Evolutionary conservation across 2,113 vertebrate species (phyloP).

Genomic region (Oceanodroma tethys): DNA sequence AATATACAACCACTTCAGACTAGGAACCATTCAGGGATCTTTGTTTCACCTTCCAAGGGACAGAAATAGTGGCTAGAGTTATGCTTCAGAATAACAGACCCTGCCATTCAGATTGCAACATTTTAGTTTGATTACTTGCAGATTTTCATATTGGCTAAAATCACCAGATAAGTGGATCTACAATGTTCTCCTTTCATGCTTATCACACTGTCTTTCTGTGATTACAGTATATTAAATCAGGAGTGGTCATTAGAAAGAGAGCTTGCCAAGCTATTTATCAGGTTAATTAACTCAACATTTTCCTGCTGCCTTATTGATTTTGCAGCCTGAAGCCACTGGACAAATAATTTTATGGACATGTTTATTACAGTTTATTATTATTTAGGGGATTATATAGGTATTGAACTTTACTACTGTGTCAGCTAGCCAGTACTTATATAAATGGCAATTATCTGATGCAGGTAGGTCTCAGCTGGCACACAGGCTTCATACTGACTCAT

Average conservation of each 20-base stretch:
- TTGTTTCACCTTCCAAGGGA: not conserved
- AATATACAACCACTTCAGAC: not conserved
- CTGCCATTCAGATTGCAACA: not conserved
- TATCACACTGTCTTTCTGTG: not conserved
- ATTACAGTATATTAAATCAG: not conserved
- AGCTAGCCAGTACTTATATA: not conserved
- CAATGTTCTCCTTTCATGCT: not conserved
- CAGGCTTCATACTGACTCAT: not conserved
- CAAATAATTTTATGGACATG: not conserved
- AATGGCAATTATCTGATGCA: not conserved
- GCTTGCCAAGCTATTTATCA: not conserved
- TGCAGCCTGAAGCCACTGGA: not conserved
- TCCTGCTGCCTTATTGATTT: not conserved
- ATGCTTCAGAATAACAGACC: not conserved
- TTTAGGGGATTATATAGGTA: not conserved
- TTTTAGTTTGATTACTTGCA: not conserved
- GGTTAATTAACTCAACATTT: slow-evolving; percentile 13
- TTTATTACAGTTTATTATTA: not conserved
- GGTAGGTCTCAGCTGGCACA: not conserved
- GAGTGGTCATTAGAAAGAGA: not conserved
- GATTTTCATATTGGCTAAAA: not conserved
- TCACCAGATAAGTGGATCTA: not conserved
- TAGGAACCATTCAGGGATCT: not conserved
- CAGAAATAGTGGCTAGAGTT: not conserved
- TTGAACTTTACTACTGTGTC: not conserved